Evolutionary conservation across 64 coral and sea anemone genomes (phyloP), one percentile per base, ranked within the genome.

Genomic region (Stichodactyla helianthus): DNA sequence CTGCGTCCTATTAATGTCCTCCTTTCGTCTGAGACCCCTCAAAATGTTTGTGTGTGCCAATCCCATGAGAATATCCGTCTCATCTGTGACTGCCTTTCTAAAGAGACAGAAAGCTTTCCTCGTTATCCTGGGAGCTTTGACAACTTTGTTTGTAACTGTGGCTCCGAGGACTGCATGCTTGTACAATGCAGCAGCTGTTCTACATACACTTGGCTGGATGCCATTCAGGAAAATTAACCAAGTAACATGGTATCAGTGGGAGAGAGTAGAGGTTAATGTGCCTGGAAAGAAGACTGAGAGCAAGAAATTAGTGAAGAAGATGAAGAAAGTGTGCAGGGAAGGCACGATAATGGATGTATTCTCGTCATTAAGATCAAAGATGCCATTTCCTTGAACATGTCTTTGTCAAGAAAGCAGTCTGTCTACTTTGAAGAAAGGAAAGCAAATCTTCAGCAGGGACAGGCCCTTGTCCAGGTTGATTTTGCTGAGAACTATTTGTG

Each of bases 31-130:
- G 14, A 65, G 1, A 91, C 83, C 35, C 88, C 93, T 83, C 85
- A 81, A 19, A 82, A 94, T 85, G 89, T 94, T 8, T 91, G 88
- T n/a, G 19, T 87, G 20, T 91, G 93, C n/a, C 22, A 84, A 19
- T 85, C 91, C 67, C 93, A 94, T 85, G 89, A 94, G 10, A 94
- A 91, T 18, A 71, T 91, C 17, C 82, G 65, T 17, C 25, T 89
- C 14, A 50, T 86, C 76, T 93, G 88, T 83, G 84, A 89, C 59
- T 89, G 83, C 12, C 84, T 89, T 56, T 55, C 16, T 16, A 93
- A 89, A 77, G 71, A 89, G 19, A 82, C 59, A 17, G 31, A 80
- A 12, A 17, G 57, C 6, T 87, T 93, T 70, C 84, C 83, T 53
- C 19, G 18, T 7, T 89, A 93, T 44, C 89, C 92, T 89, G 84